Evolutionary conservation across 2,888 invertebrate genomes (phyloP), one percentile per base, ranked within the genome.

Genomic region (Ornithoptera alexandrae): DNA sequence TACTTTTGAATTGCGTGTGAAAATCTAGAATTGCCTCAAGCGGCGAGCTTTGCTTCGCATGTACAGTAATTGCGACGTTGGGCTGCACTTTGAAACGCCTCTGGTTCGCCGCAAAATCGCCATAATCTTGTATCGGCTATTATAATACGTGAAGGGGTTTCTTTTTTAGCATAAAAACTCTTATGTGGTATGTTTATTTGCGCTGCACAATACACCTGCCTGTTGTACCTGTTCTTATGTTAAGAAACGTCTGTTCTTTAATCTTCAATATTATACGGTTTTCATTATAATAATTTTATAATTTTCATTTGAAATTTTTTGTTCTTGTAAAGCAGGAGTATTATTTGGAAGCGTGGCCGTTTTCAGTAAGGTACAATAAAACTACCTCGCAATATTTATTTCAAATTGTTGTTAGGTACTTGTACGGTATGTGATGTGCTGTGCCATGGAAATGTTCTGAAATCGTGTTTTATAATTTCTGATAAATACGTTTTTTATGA

Each of bases 81-180:
- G 79, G 78, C 81, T 84, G 78, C 81, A 84, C 82, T 83, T 83
- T 81, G 79, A 83, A 81, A 81, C 79, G 74, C 75, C 73, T 75
- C 72, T 74, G 68, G 74, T 72, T 69, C 73, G 73, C 77, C 77
- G 78, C 74, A 76, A 71, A 74, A 73, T 74, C 71, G 81, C 84
- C 77, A 84, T 83, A 89, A 89, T 88, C 85, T 82, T 82, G 84
- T 83, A 86, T 85, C 83, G 85, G 88, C 87, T 88, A 88, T 87
- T 82, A 86, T 85, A 81, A 81, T 84, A 83, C 76, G 46, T 12
- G 46, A 77, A 74, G 75, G 58, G 81, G 82, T 83, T 82, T 81
- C 81, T 81, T 73, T 70, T 72, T 65, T 42, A 22, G 18, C 24
- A 22, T 20, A 61, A 56, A 68, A 39, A 65, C 39, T 22, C 61